phyloP scores from a whole-genome alignment of 2,888 invertebrate genomes.

The Stenichneumon culpator region DNA sequence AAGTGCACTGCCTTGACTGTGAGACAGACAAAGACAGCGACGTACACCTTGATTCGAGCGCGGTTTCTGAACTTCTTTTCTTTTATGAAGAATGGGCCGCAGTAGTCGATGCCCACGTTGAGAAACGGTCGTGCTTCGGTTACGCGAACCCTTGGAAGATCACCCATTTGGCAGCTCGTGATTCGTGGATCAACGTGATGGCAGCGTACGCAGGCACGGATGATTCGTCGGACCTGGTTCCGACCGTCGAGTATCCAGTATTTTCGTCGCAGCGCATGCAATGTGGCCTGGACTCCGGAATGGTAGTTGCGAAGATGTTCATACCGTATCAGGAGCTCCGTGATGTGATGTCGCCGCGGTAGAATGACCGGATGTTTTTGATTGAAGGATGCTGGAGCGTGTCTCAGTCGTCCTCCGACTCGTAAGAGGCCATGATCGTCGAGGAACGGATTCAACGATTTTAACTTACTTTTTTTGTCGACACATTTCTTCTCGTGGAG shows the following conservation, averaged over 20 bases:
- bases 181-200: no score
- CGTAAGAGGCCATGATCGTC: background rate
- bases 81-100: slow-evolving; percentile 58
- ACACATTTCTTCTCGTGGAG: no score
- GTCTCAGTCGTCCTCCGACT: background rate
- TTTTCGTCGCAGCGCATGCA: background rate
- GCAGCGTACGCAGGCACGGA: slow-evolving; percentile 57
- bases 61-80: no score
- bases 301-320: background rate
- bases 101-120: slow-evolving; percentile 52
- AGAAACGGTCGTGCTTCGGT: slow-evolving; percentile 40
- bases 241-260: slow-evolving; percentile 11
- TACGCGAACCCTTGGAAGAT: slow-evolving; percentile 45
- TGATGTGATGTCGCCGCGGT: background rate
- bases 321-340: background rate
- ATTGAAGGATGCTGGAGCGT: background rate
- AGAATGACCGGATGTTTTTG: slow-evolving; percentile 16
- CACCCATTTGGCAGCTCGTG: slow-evolving; percentile 47
- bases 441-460: slow-evolving; percentile 25
- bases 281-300: background rate
- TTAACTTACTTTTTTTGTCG: background rate
- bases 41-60: no score
- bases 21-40: no score
- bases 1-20: no score
- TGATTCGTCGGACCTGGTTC: background rate